Evolutionary conservation across 2,888 invertebrate species (phyloP).

Genomic region (Asteroscopus sphinx): DNA sequence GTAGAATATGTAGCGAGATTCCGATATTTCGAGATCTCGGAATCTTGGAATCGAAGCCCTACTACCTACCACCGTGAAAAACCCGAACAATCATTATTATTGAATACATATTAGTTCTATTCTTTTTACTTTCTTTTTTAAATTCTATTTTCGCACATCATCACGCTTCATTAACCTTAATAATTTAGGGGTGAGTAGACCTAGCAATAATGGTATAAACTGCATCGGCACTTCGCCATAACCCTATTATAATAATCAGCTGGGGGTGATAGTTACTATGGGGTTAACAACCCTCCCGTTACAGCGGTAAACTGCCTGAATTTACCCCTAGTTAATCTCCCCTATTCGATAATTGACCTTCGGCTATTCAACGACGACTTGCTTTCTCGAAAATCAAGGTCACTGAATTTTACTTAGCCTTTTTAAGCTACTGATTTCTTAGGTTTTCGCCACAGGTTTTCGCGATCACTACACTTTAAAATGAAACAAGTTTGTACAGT

Average conservation of each 20-base stretch:
- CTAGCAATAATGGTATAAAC: not conserved
- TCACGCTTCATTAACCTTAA: not conserved
- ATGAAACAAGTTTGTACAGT: too few species aligned
- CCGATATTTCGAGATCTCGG: too few species aligned
- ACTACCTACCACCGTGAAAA: too few species aligned
- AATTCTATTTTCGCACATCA: not conserved
- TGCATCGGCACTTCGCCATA: constrained; percentile 17
- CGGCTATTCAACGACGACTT: constrained; percentile 4
- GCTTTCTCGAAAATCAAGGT: constrained; percentile 13
- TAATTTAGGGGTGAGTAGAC: not conserved
- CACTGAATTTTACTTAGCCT: too few species aligned
- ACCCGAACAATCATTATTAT: not conserved
- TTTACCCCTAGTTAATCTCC: constrained; percentile 7
- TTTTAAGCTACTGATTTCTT: too few species aligned
- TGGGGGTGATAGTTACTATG: constrained; percentile 23
- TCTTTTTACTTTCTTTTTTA: too few species aligned
- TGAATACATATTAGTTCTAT: not conserved
- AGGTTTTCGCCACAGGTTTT: too few species aligned
- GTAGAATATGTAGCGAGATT: too few species aligned
- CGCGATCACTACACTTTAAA: too few species aligned
- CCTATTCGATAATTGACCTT: constrained; percentile 22
- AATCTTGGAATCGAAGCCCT: too few species aligned
- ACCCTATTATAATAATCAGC: constrained; percentile 38
- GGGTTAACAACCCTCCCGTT: constrained; percentile 29
- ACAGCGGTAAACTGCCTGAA: constrained; percentile 24